Conservation (phyloP, 2,113 vertebrate genomes). For the Bos indicus region DNA sequence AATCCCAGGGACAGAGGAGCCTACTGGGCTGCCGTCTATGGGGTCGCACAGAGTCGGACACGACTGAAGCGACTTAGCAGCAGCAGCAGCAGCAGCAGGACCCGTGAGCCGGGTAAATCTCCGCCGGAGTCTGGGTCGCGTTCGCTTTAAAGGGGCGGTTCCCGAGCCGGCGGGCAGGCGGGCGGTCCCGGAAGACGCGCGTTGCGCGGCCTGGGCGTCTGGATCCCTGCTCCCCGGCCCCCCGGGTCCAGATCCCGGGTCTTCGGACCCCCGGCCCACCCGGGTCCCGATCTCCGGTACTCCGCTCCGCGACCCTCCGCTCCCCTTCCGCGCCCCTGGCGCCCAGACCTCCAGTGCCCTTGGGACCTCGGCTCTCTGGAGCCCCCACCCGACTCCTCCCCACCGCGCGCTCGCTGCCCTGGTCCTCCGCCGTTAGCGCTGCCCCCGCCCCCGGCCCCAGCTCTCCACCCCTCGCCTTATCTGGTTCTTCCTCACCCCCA, state of each 20-base stretch:
- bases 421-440: neutral
- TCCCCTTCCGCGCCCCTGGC: neutral
- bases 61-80: too few species aligned
- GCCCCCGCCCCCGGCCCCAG: neutral
- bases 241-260: neutral
- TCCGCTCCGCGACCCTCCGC: neutral
- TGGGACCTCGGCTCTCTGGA: neutral
- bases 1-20: too few species aligned
- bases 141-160: constrained; percentile 58
- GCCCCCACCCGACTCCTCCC: neutral
- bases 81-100: too few species aligned
- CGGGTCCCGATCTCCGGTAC: neutral
- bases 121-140: neutral
- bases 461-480: neutral
- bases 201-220: neutral
- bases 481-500: neutral
- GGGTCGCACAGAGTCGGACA: too few species aligned
- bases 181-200: constrained; percentile 7
- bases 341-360: neutral
- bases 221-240: neutral
- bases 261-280: neutral
- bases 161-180: neutral
- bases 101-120: accelerated
- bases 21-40: too few species aligned
- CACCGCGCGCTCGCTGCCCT: neutral